Conservation (phyloP, 2,113 vertebrate genomes). For the Nansenia antarctica region DNA sequence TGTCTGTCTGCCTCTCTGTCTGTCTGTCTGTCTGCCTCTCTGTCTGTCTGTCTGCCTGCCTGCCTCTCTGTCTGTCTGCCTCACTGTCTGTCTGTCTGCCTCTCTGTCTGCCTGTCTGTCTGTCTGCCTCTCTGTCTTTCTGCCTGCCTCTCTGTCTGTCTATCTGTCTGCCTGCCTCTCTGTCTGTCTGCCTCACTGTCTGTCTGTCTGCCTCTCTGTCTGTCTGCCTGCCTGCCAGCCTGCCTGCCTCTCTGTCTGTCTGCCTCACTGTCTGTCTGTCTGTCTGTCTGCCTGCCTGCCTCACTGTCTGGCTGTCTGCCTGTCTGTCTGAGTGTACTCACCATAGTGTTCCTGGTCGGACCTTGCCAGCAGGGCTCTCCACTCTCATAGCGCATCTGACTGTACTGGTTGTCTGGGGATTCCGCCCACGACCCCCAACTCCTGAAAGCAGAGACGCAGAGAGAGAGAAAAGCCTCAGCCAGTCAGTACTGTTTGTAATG, state of each 20-base stretch:
- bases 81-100: not conserved
- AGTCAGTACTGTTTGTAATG: not conserved
- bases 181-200: not conserved
- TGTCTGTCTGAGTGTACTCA: conserved; percentile 36
- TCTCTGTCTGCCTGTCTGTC: not conserved
- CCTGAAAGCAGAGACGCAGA: conserved; percentile 54
- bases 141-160: not conserved
- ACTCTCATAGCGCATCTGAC: conserved; percentile 67
- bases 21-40: no score
- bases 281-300: not conserved
- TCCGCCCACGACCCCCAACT: conserved; percentile 68
- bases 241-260: not conserved
- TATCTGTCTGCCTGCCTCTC: not conserved
- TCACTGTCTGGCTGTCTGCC: not conserved
- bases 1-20: not conserved
- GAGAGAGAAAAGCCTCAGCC: not conserved
- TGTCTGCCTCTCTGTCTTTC: not conserved
- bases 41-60: not conserved
- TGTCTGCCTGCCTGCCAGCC: not conserved
- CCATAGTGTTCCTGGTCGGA: conserved; percentile 60
- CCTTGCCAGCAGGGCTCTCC: conserved; percentile 69
- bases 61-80: no score
- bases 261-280: not conserved
- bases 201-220: not conserved
- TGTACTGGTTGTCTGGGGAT: conserved; percentile 54